Percentiles rank a stretch among this genome's conserved stretches.
Conservation (phyloP, 1,140 invertebrate species). For the Octopus sinensis region DNA sequence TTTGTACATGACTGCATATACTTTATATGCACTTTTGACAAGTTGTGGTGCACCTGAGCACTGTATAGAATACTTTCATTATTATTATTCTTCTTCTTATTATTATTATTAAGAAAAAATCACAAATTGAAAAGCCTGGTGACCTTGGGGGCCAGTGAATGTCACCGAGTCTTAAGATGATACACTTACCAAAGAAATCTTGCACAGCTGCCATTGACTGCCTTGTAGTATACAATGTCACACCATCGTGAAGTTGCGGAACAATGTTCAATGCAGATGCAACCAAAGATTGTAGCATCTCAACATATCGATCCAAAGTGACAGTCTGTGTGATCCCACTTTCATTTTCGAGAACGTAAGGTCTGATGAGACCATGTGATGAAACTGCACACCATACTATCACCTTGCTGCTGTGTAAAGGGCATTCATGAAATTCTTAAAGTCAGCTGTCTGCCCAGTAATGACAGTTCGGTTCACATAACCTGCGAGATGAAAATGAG, state of each 20-base stretch:
- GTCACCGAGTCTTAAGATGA: neutral
- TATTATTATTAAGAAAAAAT: neutral
- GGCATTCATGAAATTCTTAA: neutral
- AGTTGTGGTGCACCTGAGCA: too few relatives aligned
- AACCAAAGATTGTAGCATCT: neutral
- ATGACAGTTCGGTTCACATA: neutral
- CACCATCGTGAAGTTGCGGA: neutral
- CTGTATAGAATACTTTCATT: too few relatives aligned
- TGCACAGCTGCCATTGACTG: neutral
- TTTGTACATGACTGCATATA: too few relatives aligned
- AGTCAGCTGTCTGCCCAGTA: neutral
- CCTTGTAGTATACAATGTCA: neutral
- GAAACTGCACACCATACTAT: neutral
- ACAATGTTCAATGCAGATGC: neutral
- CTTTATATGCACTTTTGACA: too few relatives aligned
- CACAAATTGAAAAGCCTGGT: neutral
- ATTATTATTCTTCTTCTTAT: too few relatives aligned
- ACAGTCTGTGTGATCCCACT: neutral
- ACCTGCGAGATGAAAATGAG: neutral
- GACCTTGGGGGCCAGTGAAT: neutral
- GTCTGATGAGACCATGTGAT: neutral
- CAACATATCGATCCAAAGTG: neutral
- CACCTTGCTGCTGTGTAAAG: neutral
- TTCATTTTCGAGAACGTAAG: neutral
- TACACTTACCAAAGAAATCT: neutral